A percentile compares a stretch with the other conserved stretches of the same genome.
Conservation (phyloP, 2,888 invertebrate genomes). For the Sarcophaga variegata region DNA sequence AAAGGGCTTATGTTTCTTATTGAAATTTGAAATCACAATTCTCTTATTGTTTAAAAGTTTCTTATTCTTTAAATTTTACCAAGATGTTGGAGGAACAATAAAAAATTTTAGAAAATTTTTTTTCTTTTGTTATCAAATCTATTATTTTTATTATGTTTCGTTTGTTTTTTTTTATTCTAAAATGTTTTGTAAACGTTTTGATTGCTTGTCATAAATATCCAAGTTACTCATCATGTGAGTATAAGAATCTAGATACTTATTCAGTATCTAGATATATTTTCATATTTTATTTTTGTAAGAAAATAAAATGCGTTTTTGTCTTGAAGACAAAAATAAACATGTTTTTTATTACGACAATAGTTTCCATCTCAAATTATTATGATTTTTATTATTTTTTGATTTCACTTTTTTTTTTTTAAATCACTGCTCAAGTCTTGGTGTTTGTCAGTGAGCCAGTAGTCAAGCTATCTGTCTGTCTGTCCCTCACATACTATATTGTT, state of each 20-base stretch:
- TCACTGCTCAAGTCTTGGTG: background rate
- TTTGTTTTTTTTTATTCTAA: background rate
- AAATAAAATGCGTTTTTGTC: background rate
- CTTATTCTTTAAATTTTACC: no score
- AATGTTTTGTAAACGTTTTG: background rate
- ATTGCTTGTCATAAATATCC: background rate
- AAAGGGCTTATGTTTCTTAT: no score
- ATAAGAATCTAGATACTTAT: background rate
- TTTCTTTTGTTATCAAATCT: no score
- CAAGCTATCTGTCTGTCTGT: background rate
- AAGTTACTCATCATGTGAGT: background rate
- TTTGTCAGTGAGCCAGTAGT: background rate
- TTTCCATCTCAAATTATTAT: background rate
- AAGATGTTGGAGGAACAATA: no score
- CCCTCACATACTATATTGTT: conserved; percentile 32
- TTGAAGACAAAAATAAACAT: background rate
- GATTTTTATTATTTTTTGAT: background rate
- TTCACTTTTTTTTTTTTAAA: background rate
- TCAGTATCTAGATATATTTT: background rate
- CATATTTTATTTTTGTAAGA: background rate
- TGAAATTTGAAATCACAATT: no score
- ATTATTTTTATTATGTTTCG: no score
- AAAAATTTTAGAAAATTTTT: no score
- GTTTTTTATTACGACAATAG: background rate
- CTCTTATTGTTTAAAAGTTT: no score